phyloP scores from a whole-genome alignment of 1,140 invertebrate species.

The Samia ricini region DNA sequence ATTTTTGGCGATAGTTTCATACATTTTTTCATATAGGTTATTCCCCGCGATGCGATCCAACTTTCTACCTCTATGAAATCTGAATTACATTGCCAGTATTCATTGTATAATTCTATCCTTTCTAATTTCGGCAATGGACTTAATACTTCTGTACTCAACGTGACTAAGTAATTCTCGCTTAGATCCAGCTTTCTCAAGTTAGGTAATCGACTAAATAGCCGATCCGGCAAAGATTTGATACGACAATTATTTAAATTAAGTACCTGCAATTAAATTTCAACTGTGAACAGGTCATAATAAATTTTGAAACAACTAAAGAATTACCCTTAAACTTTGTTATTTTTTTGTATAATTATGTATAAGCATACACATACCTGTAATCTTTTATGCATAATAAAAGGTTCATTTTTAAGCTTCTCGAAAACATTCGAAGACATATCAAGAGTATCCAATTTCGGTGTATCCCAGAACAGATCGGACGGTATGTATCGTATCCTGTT shows the following conservation, averaged over 20 bases:
- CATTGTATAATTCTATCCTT: slow-evolving; percentile 63
- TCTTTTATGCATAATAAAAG: slow-evolving; percentile 64
- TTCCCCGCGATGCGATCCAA: slow-evolving; percentile 53
- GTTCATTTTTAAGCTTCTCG: slow-evolving; percentile 61
- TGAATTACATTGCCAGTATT: slow-evolving; percentile 66
- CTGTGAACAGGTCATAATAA: too few relatives aligned
- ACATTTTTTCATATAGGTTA: slow-evolving; percentile 59
- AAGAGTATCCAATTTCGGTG: slow-evolving; percentile 48
- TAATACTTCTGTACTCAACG: slow-evolving; percentile 59
- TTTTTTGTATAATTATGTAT: background rate
- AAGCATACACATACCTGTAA: slow-evolving; percentile 44
- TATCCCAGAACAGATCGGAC: slow-evolving; percentile 68
- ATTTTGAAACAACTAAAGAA: too few relatives aligned
- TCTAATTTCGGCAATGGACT: slow-evolving; percentile 61
- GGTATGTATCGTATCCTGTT: slow-evolving; percentile 62
- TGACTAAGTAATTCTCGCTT: slow-evolving; percentile 72
- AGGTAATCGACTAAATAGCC: slow-evolving; percentile 67
- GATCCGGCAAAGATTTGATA: slow-evolving; percentile 65
- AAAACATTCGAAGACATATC: slow-evolving; percentile 73
- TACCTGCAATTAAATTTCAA: slow-evolving; percentile 56
- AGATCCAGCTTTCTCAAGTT: slow-evolving; percentile 74
- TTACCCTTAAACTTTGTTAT: too few relatives aligned
- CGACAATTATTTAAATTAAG: slow-evolving; percentile 75
- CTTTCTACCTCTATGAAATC: slow-evolving; percentile 57
- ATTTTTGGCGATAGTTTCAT: slow-evolving; percentile 48